phyloP scores from a whole-genome alignment of 2,113 vertebrate species.

The Neogale vison region DNA sequence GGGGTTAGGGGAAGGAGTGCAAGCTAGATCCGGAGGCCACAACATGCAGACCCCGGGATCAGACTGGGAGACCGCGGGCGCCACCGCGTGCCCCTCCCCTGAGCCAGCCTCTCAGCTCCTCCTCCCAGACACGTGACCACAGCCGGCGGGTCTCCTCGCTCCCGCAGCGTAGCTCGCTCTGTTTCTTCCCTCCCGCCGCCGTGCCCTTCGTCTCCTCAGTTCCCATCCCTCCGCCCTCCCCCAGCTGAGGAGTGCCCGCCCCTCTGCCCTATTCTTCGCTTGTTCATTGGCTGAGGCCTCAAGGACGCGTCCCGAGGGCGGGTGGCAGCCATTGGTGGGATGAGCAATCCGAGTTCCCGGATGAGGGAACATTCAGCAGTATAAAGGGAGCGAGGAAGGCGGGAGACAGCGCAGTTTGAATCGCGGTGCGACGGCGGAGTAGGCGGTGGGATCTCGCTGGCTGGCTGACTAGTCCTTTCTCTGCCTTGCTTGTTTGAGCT shows the following conservation, averaged over 20 bases:
- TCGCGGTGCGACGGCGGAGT: constrained; percentile 67
- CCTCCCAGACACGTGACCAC: constrained; percentile 10
- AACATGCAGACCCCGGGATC: not conserved
- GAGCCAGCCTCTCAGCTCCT: not conserved
- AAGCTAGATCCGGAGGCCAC: not conserved
- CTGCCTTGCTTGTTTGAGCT: not conserved
- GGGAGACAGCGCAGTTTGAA: constrained; percentile 88
- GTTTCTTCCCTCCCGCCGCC: constrained; percentile 60
- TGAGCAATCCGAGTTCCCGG: constrained; percentile 80
- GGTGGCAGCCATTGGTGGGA: constrained; percentile 79
- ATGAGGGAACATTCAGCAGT: constrained; percentile 83
- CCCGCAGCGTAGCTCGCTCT: not conserved
- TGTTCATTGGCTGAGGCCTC: constrained; percentile 76
- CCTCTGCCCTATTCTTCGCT: not conserved
- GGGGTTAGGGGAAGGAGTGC: no score
- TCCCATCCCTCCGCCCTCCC: constrained; percentile 49
- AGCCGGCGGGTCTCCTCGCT: not conserved
- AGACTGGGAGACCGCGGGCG: not conserved
- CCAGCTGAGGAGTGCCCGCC: constrained; percentile 61
- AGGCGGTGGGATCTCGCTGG: not conserved
- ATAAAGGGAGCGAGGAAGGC: constrained; percentile 86
- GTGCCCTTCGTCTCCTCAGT: constrained; percentile 51
- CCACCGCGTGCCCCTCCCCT: not conserved
- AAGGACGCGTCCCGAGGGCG: constrained; percentile 61
- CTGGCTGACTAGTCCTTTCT: not conserved